Evolutionary conservation across 2,888 invertebrate species (phyloP).

Genomic region (Drosophila crucigera): DNA sequence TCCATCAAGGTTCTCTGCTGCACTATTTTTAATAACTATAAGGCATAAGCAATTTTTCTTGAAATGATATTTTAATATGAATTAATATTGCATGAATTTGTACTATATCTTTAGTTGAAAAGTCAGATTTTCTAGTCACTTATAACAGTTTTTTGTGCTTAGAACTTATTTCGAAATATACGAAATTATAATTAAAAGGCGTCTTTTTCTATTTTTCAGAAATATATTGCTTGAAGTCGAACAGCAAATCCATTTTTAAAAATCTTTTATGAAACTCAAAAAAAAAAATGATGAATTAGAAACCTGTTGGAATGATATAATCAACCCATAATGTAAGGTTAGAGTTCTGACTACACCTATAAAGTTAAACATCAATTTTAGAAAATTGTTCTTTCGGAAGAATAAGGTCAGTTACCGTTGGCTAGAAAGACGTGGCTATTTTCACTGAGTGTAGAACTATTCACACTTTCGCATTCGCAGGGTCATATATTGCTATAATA

Average conservation of each 20-base stretch:
- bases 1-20: background rate
- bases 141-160: background rate
- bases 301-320: too few relatives aligned
- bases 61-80: background rate
- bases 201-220: background rate
- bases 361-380: background rate
- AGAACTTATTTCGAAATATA: too few relatives aligned
- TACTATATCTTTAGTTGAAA: background rate
- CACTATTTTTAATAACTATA: background rate
- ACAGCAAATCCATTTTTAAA: background rate
- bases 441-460: slow-evolving; percentile 1
- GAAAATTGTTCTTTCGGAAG: background rate
- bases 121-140: background rate
- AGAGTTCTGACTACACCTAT: background rate
- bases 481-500: slow-evolving; percentile 29
- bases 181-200: background rate
- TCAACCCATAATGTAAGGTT: too few relatives aligned
- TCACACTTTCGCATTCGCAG: background rate
- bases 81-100: background rate
- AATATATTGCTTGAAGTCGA: background rate
- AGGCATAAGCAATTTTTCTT: background rate
- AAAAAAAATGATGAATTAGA: too few relatives aligned
- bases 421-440: background rate
- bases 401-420: background rate
- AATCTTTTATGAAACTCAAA: background rate